Evolutionary conservation across 2,797 vertebrate species (phyloP), one percentile per base, ranked within the genome.

Genomic region (Morelia viridis): DNA sequence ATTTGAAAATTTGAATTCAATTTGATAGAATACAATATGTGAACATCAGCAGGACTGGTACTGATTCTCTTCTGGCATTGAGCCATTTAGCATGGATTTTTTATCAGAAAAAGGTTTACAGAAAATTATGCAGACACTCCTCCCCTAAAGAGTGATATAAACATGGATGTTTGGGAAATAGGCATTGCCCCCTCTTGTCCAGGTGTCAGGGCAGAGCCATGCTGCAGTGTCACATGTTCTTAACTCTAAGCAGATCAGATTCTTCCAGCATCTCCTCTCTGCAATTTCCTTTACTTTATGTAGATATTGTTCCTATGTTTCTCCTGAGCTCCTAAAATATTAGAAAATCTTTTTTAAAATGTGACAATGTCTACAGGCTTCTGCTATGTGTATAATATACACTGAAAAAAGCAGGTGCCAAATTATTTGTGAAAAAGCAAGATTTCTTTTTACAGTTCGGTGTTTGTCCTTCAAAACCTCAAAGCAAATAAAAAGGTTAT

Each of bases 391-490:
- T 71, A 35, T 57, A 41, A 60, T 28, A 80, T 57, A 80, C n/a
- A 35, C 7, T 89, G 56, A 60, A 6, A 60, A 24, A 89, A 8
- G 1, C 22, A 89, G n/a, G 24, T 76, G 19, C 31, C 13, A 89
- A 60, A 53, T 71, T 56, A 56, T 26, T 57, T 83, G 61, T 53
- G 35, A 64, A 50, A 90, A 90, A 61, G 1, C 13, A 61, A 28
- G 7, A 61, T 88, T 46, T 90, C 58, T 58, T 50, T 53, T 53
- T 76, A 22, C 5, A 13, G 5, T 90, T 41, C 61, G 92, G 87
- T 88, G 31, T 87, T 91, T 95, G 2, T 0, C 19, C 91, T 92
- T 93, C 85, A 86, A 24, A 6, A 15, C 15, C 71, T 92, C 76
- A 62, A 22, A 64, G 31, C 7, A 60, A 89, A 90, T 88, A 2